Evolutionary conservation across 2,113 vertebrate genomes (phyloP).

Genomic region (Gila orcuttii): DNA sequence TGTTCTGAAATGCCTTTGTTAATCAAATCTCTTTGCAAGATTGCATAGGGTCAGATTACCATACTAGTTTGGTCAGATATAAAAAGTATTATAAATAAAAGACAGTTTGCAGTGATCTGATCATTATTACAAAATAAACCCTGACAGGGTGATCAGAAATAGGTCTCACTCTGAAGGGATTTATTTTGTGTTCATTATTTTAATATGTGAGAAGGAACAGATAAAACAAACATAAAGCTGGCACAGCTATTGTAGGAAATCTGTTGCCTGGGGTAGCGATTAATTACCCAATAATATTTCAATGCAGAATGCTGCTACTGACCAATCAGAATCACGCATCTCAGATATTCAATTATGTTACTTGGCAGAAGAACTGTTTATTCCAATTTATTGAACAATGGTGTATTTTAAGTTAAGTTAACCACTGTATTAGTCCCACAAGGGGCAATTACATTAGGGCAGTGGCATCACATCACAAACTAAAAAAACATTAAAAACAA

Average conservation of each 20-base stretch:
- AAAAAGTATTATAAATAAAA: neutral
- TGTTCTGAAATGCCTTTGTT: neutral
- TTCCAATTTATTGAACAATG: neutral
- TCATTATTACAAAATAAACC: neutral
- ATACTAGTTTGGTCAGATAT: no score
- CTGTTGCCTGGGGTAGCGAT: neutral
- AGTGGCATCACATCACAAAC: no score
- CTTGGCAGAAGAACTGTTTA: neutral
- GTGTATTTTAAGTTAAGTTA: neutral
- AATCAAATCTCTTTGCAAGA: neutral
- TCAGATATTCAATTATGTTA: neutral
- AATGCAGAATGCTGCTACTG: neutral
- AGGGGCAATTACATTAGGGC: no score
- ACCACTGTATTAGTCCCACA: no score
- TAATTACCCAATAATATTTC: neutral
- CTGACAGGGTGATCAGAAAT: neutral
- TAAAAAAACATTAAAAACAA: no score
- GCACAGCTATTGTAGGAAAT: neutral
- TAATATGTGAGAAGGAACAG: no score
- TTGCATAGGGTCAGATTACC: neutral
- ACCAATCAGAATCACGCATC: neutral
- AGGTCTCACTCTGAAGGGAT: neutral
- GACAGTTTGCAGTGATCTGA: neutral
- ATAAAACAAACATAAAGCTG: no score
- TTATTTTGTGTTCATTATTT: neutral